Conservation (phyloP, 2,113 vertebrate species). For the Heliornis fulica region DNA sequence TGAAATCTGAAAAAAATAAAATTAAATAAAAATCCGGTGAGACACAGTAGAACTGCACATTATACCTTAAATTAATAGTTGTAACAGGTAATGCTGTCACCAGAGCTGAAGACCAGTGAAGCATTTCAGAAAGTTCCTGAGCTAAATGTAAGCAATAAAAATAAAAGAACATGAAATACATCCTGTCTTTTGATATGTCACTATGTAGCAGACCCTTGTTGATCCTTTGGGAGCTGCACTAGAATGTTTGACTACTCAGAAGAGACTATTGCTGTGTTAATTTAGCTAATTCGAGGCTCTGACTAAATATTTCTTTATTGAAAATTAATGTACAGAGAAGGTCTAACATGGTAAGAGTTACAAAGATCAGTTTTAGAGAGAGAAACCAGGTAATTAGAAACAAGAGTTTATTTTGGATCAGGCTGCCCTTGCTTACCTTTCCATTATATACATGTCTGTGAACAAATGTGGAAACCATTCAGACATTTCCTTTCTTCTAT, state of each 20-base stretch:
- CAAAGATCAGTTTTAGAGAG: neutral
- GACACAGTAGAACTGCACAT: neutral
- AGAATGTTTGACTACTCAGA: neutral
- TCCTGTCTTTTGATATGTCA: neutral
- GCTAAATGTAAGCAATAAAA: constrained; percentile 3
- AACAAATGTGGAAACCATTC: neutral
- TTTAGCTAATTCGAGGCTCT: constrained; percentile 22
- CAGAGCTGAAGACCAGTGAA: constrained; percentile 34
- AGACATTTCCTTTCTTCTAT: neutral
- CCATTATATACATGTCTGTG: neutral
- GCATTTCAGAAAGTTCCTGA: constrained; percentile 11
- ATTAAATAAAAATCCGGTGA: neutral
- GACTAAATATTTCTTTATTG: constrained; percentile 15
- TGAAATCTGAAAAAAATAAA: neutral
- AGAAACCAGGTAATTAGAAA: neutral
- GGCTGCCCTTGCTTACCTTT: neutral
- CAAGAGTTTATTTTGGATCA: neutral
- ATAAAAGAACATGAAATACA: neutral
- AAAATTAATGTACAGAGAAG: neutral
- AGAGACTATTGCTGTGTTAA: constrained; percentile 36
- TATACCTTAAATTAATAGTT: neutral
- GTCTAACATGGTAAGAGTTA: neutral
- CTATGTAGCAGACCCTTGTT: neutral
- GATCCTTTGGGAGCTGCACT: neutral
- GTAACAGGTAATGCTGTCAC: neutral